Percentiles rank a stretch among this genome's conserved stretches.
Evolutionary conservation across 2,797 vertebrate species (phyloP).

Genomic region (Malacoctenus gilli): DNA sequence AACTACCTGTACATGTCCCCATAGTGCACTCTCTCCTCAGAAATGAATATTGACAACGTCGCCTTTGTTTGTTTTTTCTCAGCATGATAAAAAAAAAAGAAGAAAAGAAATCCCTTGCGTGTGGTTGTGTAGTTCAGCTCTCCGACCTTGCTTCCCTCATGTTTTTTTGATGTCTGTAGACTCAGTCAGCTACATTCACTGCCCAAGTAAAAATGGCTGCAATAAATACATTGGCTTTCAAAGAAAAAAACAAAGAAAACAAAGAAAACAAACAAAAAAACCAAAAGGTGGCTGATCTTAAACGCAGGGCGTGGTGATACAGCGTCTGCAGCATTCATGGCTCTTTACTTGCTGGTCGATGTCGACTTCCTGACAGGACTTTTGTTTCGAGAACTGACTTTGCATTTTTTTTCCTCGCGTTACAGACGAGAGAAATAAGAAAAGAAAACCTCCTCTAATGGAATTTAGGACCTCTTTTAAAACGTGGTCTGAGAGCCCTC

Average conservation of each 20-base stretch:
- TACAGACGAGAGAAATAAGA: slow-evolving; percentile 49
- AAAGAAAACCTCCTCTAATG: too few relatives aligned
- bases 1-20: slow-evolving; percentile 50
- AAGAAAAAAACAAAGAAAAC: not conserved
- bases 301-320: slow-evolving; percentile 48
- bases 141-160: slow-evolving; percentile 75
- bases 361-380: slow-evolving; percentile 38
- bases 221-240: slow-evolving; percentile 78
- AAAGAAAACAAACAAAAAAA: not conserved
- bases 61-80: not conserved
- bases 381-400: slow-evolving; percentile 37
- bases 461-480: slow-evolving; percentile 60
- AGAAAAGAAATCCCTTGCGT: slow-evolving; percentile 60
- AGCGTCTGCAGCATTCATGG: slow-evolving; percentile 63
- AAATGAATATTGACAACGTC: slow-evolving; percentile 58
- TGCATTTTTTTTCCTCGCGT: slow-evolving; percentile 25
- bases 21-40: slow-evolving; percentile 3
- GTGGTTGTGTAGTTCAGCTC: slow-evolving; percentile 72
- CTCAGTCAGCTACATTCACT: slow-evolving; percentile 80
- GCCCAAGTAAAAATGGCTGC: slow-evolving; percentile 69
- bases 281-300: slow-evolving; percentile 53
- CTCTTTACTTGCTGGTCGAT: slow-evolving; percentile 60
- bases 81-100: not conserved
- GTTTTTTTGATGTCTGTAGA: slow-evolving; percentile 56
- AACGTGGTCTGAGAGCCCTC: slow-evolving; percentile 66